Evolutionary conservation across 2,113 vertebrate genomes (phyloP).

Genomic region (Archocentrus centrarchus): DNA sequence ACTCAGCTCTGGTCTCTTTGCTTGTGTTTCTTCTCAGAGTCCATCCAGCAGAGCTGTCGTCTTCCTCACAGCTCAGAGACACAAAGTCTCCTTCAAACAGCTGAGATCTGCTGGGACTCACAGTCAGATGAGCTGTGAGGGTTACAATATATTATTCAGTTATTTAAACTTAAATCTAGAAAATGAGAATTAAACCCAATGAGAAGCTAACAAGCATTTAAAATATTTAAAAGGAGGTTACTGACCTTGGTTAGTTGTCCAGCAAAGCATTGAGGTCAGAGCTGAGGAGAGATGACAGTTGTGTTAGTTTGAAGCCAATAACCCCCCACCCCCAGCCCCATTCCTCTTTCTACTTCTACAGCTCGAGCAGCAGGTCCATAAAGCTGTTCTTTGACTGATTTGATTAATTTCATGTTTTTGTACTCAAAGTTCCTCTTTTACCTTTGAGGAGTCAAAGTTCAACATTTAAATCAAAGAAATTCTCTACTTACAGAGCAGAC

Average conservation of each 20-base stretch:
- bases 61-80: background rate
- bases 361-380: too few relatives aligned
- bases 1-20: too few relatives aligned
- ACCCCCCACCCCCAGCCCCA: too few relatives aligned
- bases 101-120: background rate
- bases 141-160: background rate
- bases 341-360: too few relatives aligned
- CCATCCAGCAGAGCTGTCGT: background rate
- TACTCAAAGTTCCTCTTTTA: background rate
- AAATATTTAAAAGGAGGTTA: accelerated
- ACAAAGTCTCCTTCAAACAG: accelerated
- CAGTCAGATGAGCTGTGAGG: background rate
- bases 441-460: background rate
- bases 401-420: too few relatives aligned
- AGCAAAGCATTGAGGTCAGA: background rate
- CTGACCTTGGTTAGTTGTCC: background rate
- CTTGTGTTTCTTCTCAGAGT: background rate
- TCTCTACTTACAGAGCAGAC: background rate
- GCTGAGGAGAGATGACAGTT: background rate
- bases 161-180: accelerated
- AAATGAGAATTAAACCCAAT: background rate
- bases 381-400: accelerated
- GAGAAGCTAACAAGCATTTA: accelerated
- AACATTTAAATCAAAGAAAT: background rate
- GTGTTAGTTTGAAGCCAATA: background rate